Evolutionary conservation across 2,888 invertebrate genomes (phyloP).

Genomic region (Apomyelois bistriatella): DNA sequence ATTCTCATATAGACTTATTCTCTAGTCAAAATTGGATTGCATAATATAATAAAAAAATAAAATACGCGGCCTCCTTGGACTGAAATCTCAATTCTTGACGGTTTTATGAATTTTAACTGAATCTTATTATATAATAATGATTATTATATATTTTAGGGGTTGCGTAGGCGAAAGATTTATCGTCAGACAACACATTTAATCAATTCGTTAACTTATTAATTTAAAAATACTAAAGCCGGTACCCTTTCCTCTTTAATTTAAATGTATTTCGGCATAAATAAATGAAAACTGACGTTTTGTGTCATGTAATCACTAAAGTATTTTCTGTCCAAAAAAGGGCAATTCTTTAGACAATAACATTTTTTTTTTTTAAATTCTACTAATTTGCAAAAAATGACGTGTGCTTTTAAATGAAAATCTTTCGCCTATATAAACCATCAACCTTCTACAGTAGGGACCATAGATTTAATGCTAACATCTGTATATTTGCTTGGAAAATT

Average conservation of each 20-base stretch:
- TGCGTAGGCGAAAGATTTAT: neutral
- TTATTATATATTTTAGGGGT: conserved; percentile 40
- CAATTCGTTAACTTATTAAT: no score
- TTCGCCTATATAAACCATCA: neutral
- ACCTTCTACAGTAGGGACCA: conserved; percentile 69
- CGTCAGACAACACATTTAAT: no score
- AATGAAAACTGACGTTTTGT: no score
- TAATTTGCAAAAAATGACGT: no score
- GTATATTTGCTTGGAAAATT: conserved; percentile 43
- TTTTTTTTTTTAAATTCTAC: no score
- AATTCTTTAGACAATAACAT: no score
- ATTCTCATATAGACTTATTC: conserved; percentile 14
- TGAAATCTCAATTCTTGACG: conserved; percentile 38
- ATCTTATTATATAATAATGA: conserved; percentile 34
- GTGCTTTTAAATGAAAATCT: neutral
- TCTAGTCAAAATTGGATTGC: conserved; percentile 25
- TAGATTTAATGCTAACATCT: conserved; percentile 51
- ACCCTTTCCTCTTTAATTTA: no score
- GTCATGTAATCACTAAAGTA: no score
- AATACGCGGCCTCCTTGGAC: conserved; percentile 40
- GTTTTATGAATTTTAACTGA: conserved; percentile 39
- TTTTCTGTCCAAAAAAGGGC: no score
- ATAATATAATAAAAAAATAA: conserved; percentile 24
- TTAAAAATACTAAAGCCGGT: no score
- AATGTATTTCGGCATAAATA: no score